Evolutionary conservation across 2,888 invertebrate genomes (phyloP), one percentile per base, ranked within the genome.

Genomic region (Hirudinaria manillensis): DNA sequence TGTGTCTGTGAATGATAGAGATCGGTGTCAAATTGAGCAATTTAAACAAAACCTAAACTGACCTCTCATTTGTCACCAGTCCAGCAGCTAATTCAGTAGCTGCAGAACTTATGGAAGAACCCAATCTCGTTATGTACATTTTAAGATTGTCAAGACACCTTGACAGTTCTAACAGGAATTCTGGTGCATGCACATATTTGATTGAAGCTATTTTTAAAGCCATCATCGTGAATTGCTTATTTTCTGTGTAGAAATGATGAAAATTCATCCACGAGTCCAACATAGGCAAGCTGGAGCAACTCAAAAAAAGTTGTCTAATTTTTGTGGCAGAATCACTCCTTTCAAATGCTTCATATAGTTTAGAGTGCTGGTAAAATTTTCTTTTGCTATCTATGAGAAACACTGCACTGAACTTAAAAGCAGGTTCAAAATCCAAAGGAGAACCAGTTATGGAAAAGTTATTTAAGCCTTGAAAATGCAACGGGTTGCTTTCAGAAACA

Each of bases 41-140:
- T 21, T 61, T 16, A 10, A 61, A 61, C 7, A n/a, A 29, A 32
- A 29, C 10, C 13, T 34, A 13, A 36, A 34, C 53, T 24, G 61
- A 29, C 36, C n/a, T n/a, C 24, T 72, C 51, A 75, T 80, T 81
- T 45, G 81, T 81, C 29, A 87, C 85, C 76, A 96, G 88, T 0
- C 93, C 93, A 77, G 92, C 89, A 34, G 96, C 96, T 90, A 96
- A 93, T 86, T 95, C 94, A 0, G 93, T 92, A 53, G 96, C 96
- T 74, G 94, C 95, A 75, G 91, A 90, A 79, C 91, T 91, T 80
- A 96, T 91, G 72, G 93, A 92, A 74, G 90, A 89, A 21, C 93
- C 93, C 79, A 94, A 88, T 84, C 92, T 91, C 75, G 91, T 90
- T 80, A 92, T 87, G 86, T 94, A 94, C 83, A 93, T 92, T 83